Base-by-base conservation (phyloP, 2,797 vertebrate species). In the Peromyscus melanophrys region DNA sequence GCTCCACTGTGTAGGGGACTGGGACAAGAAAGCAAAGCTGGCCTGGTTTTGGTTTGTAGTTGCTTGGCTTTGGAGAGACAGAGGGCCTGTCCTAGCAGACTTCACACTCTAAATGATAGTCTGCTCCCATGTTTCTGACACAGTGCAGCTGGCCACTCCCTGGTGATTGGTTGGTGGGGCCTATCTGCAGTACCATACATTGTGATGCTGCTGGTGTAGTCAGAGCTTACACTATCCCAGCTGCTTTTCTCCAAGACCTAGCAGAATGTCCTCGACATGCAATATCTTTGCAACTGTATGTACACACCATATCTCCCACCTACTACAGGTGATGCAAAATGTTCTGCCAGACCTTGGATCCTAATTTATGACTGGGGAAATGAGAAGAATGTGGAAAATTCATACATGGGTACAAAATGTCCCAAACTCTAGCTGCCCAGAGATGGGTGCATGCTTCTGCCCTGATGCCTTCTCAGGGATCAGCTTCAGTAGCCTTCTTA, bases 401-500 rank as follows among this genome's bases (percentile, higher is more conserved):
- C 59, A 10, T 7, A 4, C 6, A 4, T 27, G 13, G 10, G 14
- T 16, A 4, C 43, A 49, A 9, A 5, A 14, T 9, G 9, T 77
- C 23, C 81, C 10, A 3, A 14, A 21, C 13, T 43, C 77, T 0
- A 31, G 31, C 61, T 43, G 29, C 43, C 43, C 78, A 29, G 43
- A 10, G 21, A 37, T 0, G 1, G 0, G 9, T 16, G 19, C 4
- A 6, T n/a, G 13, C 1, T 11, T 10, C 0, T 7, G 0, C 34
- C 25, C 89, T 46, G n/a, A 73, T 13, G 6, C 17, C 6, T 73
- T 46, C 63, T 86, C 13, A 0, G 78, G 37, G 52, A 57, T 21
- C 37, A 13, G 71, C 52, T 19, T 13, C 2, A 5, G 10, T 1
- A 9, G 37, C 55, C n/a, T 4, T 34, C 8, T 29, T 0, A 6